Percentiles rank a stretch among this genome's conserved stretches.
phyloP scores from a whole-genome alignment of 1,140 invertebrate genomes.

The Atta texana region DNA sequence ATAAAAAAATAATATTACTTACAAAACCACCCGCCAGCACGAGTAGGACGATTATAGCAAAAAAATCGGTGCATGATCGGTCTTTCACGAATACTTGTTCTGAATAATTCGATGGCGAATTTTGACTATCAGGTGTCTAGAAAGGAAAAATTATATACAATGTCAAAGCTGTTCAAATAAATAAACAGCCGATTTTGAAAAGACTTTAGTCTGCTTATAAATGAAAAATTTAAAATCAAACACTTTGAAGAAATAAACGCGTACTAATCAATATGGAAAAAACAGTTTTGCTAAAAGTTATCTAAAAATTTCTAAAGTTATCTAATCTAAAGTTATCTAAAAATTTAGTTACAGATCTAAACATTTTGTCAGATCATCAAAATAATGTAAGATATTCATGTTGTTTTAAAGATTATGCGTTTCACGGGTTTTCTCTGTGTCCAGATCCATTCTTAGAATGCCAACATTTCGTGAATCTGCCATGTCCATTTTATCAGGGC shows the following conservation, averaged over 20 bases:
- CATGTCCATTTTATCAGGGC: too few relatives aligned
- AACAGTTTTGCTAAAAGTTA: too few relatives aligned
- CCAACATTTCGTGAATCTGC: too few relatives aligned
- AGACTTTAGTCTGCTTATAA: too few relatives aligned
- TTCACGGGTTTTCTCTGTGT: too few relatives aligned
- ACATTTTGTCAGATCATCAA: too few relatives aligned
- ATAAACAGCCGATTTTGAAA: not conserved
- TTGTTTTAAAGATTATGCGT: too few relatives aligned
- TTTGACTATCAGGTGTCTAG: conserved; percentile 72
- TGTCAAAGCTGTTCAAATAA: not conserved
- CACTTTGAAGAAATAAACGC: not conserved
- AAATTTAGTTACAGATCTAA: too few relatives aligned
- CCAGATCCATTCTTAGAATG: too few relatives aligned
- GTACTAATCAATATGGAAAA: not conserved
- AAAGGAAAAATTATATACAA: conserved; percentile 47
- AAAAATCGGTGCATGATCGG: conserved; percentile 88
- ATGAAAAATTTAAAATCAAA: not conserved
- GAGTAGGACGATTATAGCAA: conserved; percentile 87
- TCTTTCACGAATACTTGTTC: conserved; percentile 78
- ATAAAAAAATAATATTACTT: conserved; percentile 76
- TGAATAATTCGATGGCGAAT: conserved; percentile 57
- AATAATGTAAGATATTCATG: too few relatives aligned
- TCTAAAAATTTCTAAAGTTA: too few relatives aligned
- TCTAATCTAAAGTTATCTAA: too few relatives aligned
- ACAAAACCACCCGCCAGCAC: conserved; percentile 87